Conservation (phyloP, 2,797 vertebrate species). For the Eospalax fontanierii region DNA sequence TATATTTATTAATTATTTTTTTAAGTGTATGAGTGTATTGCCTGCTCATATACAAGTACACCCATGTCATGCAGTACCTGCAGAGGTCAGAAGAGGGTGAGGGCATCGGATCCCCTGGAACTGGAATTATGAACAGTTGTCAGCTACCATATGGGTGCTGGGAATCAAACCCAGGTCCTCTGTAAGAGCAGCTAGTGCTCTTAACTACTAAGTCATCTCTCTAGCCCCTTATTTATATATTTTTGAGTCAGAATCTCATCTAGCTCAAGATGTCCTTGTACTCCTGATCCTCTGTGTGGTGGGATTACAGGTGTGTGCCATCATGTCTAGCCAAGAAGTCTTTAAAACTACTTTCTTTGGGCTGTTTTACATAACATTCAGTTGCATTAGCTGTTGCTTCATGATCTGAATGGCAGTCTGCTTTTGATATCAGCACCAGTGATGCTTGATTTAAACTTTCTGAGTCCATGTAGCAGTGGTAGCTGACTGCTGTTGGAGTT, state of each 20-base stretch:
- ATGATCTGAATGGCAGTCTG: background rate
- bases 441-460: background rate
- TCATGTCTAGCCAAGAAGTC: background rate
- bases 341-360: background rate
- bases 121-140: too few species aligned
- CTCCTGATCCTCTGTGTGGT: background rate
- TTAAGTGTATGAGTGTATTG: too few species aligned
- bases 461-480: background rate
- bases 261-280: background rate
- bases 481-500: background rate
- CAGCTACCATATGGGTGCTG: too few species aligned
- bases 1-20: too few species aligned
- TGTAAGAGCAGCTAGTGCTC: too few species aligned
- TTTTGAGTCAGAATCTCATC: background rate
- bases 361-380: background rate
- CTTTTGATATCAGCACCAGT: background rate
- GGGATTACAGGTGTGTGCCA: background rate
- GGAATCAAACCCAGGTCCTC: too few species aligned
- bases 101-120: too few species aligned
- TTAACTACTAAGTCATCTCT: too few species aligned
- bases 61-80: too few species aligned
- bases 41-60: too few species aligned
- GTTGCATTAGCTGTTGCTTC: background rate
- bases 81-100: too few species aligned
- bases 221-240: too few species aligned